These are phyloP conservation scores for Antigone vipio DNA, from an alignment of 2,113 vertebrate genomes.

Conservation along the genomic window DNA sequence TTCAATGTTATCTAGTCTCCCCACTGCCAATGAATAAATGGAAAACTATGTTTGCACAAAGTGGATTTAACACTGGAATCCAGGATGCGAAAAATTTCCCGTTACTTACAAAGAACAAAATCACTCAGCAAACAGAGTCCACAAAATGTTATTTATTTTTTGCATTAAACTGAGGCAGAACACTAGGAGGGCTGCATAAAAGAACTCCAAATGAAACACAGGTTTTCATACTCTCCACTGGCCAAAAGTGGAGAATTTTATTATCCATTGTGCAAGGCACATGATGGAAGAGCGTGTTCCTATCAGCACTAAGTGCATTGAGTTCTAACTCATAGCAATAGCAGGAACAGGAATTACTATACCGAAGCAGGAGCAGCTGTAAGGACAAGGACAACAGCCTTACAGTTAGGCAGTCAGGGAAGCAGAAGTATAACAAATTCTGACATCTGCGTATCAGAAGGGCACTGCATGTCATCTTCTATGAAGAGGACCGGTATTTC, in stretches of 20 bases:
- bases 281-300: neutral
- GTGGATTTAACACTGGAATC: constrained; percentile 17
- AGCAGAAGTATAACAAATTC: neutral
- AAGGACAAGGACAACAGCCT: neutral
- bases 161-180: constrained; percentile 11
- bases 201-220: constrained; percentile 2
- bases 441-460: neutral
- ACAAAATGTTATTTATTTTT: constrained; percentile 32
- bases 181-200: neutral
- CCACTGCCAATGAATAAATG: neutral
- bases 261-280: neutral
- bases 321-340: neutral
- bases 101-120: neutral
- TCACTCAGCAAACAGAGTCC: constrained; percentile 3
- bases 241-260: neutral
- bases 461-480: neutral
- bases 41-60: constrained; percentile 15
- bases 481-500: neutral
- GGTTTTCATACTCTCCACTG: neutral
- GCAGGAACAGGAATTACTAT: neutral
- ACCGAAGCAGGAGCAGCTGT: neutral
- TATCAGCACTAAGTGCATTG: neutral
- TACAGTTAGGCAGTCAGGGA: neutral
- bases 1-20: neutral
- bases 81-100: neutral